Evolutionary conservation across 2,888 invertebrate genomes (phyloP), one percentile per base, ranked within the genome.

Genomic region (Phyllotreta cruciferae): DNA sequence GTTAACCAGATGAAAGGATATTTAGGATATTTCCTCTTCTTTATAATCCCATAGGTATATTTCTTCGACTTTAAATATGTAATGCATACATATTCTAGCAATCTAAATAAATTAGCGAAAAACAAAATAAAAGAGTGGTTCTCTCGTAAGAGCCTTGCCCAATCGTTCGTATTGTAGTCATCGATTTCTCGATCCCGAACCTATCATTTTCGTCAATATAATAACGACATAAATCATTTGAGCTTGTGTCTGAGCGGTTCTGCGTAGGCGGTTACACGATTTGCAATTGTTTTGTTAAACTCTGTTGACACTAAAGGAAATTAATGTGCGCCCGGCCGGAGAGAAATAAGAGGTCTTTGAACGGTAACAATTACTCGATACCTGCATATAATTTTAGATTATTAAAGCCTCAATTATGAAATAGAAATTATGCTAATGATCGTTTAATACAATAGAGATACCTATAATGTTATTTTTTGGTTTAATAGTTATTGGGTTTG

Each of bases 211-310:
- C 11, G 50, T 36, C 50, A 50, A 50, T 50, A 50, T 50, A 50
- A 50, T 50, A 50, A 34, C 50, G n/a, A 50, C 50, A 50, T 50
- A 50, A 50, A 50, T 50, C 50, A 50, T 10, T 50, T 50, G 35
- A 24, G 50, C 50, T 36, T 50, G 50, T 50, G 36, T 50, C 50
- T 50, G 35, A 4, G 7, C 11, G 6, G 10, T 10, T 50, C 9
- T 38, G 37, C 36, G 63, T 63, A 55, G 63, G 63, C 44, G 55
- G 58, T 49, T 57, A 65, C 61, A 60, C 57, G 57, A 54, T 56
- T 60, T 60, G 38, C 63, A 56, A 63, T 66, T 66, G 66, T 66
- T 66, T 55, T 57, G 63, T 60, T 63, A 63, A 61, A 60, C 56
- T 53, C 57, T 61, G 66, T 63, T 63, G 66, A 66, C 63, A 62